Conservation (phyloP, 1,140 invertebrate species). For the Akabosia matsudoensis region DNA sequence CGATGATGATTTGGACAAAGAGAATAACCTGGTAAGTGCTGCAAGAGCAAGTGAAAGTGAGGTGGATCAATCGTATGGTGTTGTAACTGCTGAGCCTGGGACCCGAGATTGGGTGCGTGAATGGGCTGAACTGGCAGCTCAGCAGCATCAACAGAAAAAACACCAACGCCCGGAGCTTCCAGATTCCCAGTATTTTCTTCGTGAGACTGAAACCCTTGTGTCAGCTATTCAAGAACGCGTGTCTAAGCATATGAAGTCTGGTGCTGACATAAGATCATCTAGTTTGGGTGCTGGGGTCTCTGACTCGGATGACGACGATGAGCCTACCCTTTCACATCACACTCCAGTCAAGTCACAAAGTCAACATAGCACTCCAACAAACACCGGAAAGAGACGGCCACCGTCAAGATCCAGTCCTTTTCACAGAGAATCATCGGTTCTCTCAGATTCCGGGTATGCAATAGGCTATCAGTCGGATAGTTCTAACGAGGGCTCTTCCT, state of each 20-base stretch:
- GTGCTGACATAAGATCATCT: no score
- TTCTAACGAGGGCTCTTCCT: slow-evolving; percentile 48
- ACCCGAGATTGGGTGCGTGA: slow-evolving; percentile 27
- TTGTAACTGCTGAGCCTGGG: slow-evolving; percentile 36
- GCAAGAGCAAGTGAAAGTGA: slow-evolving; percentile 32
- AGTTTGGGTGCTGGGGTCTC: slow-evolving; percentile 18
- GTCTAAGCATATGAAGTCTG: slow-evolving; percentile 16
- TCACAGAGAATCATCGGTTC: slow-evolving; percentile 29
- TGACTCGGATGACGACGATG: slow-evolving; percentile 46
- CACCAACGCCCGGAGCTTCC: slow-evolving; percentile 29
- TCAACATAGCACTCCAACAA: slow-evolving; percentile 28
- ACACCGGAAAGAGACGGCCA: not conserved
- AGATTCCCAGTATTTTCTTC: slow-evolving; percentile 57
- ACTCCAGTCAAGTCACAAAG: slow-evolving; percentile 4
- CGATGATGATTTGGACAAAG: slow-evolving; percentile 44
- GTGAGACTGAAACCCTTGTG: slow-evolving; percentile 58
- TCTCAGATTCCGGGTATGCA: slow-evolving; percentile 39
- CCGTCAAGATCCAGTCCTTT: slow-evolving; percentile 28
- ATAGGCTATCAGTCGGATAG: slow-evolving; percentile 48
- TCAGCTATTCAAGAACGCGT: slow-evolving; percentile 56
- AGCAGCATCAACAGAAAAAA: not conserved
- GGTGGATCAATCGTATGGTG: not conserved
- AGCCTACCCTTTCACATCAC: slow-evolving; percentile 7
- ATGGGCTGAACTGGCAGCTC: slow-evolving; percentile 27
- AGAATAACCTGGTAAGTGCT: slow-evolving; percentile 27